phyloP scores from a whole-genome alignment of 2,888 invertebrate species.

The Cosmia pyralina region DNA sequence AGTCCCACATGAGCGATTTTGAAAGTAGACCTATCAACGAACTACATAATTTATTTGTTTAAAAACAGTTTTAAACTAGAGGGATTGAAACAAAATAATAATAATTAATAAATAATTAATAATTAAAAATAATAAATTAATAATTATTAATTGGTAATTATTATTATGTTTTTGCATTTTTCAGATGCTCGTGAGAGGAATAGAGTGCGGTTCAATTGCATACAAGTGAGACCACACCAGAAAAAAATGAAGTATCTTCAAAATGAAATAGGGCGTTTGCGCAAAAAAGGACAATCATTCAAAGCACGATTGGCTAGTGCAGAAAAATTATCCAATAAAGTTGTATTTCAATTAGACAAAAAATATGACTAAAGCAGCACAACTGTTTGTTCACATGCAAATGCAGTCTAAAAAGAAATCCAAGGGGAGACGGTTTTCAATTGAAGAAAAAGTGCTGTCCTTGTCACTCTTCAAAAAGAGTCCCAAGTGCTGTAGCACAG shows the following conservation, averaged over 20 bases:
- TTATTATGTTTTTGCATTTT: not conserved
- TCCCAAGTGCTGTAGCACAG: conserved; percentile 20
- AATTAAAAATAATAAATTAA: no score
- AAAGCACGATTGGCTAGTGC: conserved; percentile 12
- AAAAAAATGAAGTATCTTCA: not conserved
- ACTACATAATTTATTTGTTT: not conserved
- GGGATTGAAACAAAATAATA: not conserved
- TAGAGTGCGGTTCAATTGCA: not conserved
- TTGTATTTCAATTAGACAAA: not conserved
- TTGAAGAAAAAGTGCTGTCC: conserved; percentile 23
- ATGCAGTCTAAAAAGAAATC: conserved; percentile 10
- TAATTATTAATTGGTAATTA: no score
- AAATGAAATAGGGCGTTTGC: conserved; percentile 17
- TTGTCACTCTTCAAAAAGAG: conserved; percentile 30
- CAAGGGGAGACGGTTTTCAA: conserved; percentile 9
- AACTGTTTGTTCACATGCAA: conserved; percentile 10
- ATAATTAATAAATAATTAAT: no score
- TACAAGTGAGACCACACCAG: not conserved
- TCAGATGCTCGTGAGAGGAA: conserved; percentile 9
- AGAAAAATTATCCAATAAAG: not conserved
- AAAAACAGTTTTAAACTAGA: not conserved
- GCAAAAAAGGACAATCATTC: conserved; percentile 5
- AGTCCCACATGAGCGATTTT: not conserved
- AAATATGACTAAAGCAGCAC: not conserved
- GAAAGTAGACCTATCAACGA: not conserved